Conservation (phyloP, 2,113 vertebrate species). For the Leucoraja erinaceus region DNA sequence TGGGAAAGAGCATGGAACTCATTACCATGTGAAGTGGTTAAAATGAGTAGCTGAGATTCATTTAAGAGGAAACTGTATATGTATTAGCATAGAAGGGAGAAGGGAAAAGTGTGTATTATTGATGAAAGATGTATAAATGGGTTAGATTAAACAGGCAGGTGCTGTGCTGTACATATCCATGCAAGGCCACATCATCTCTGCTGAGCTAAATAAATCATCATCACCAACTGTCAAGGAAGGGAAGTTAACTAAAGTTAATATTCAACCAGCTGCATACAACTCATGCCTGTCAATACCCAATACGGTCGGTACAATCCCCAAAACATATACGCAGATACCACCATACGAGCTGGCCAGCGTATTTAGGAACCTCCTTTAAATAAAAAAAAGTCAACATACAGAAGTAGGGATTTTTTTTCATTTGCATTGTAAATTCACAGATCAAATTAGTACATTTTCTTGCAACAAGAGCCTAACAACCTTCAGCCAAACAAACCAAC, state of each 20-base stretch:
- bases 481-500: too few species aligned
- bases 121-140: background rate
- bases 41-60: too few species aligned
- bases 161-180: background rate
- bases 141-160: background rate
- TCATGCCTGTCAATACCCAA: background rate
- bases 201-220: background rate
- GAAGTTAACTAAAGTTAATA: background rate
- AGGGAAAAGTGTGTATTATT: too few species aligned
- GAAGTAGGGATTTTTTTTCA: too few species aligned
- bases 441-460: too few species aligned
- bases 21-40: too few species aligned
- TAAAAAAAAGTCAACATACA: background rate
- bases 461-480: too few species aligned
- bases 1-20: too few species aligned
- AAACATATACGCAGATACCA: background rate
- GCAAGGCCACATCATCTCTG: background rate
- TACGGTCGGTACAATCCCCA: background rate
- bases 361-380: background rate
- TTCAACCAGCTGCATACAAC: background rate
- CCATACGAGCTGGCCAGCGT: background rate
- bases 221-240: background rate
- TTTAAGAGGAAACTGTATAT: too few species aligned
- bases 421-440: too few species aligned
- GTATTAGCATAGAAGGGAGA: too few species aligned